Percentiles rank a stretch among this genome's conserved stretches.
Evolutionary conservation across 2,888 invertebrate species (phyloP).

Genomic region (Sinodicranocentrus sp.): DNA sequence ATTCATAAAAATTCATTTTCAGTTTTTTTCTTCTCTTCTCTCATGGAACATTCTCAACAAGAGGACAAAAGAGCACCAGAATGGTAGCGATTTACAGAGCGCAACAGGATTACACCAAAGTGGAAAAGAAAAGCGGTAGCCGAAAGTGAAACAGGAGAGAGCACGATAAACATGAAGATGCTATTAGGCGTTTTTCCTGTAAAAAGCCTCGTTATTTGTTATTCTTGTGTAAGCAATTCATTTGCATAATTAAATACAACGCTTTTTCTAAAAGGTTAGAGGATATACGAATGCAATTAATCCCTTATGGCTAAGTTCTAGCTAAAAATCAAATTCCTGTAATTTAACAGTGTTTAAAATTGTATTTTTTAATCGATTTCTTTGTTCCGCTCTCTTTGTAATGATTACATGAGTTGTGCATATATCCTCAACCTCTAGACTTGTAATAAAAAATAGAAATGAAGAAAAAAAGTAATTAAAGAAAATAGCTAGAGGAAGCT

Average conservation of each 20-base stretch:
- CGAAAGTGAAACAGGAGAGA: slow-evolving; percentile 38
- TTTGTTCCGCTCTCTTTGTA: too few species aligned
- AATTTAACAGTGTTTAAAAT: slow-evolving; percentile 45
- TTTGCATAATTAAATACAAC: slow-evolving; percentile 57
- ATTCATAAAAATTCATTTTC: slow-evolving; percentile 49
- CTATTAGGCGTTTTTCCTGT: slow-evolving; percentile 45
- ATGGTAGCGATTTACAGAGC: background rate
- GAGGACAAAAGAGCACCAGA: slow-evolving; percentile 24
- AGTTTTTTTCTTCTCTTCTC: background rate
- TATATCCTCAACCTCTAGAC: too few species aligned
- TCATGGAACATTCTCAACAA: slow-evolving; percentile 12
- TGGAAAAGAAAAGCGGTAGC: slow-evolving; percentile 43
- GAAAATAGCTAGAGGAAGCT: too few species aligned
- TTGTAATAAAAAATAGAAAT: too few species aligned
- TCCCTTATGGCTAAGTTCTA: background rate
- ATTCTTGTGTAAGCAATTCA: slow-evolving; percentile 44
- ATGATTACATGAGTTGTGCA: too few species aligned
- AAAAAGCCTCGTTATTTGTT: slow-evolving; percentile 43
- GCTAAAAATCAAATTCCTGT: slow-evolving; percentile 5
- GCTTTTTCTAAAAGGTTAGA: slow-evolving; percentile 29
- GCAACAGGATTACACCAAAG: background rate
- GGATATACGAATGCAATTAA: too few species aligned
- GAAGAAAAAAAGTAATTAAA: too few species aligned
- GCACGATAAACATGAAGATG: slow-evolving; percentile 38
- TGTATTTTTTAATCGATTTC: too few species aligned